Conservation (phyloP, 1,140 invertebrate species). For the Ips nitidus region DNA sequence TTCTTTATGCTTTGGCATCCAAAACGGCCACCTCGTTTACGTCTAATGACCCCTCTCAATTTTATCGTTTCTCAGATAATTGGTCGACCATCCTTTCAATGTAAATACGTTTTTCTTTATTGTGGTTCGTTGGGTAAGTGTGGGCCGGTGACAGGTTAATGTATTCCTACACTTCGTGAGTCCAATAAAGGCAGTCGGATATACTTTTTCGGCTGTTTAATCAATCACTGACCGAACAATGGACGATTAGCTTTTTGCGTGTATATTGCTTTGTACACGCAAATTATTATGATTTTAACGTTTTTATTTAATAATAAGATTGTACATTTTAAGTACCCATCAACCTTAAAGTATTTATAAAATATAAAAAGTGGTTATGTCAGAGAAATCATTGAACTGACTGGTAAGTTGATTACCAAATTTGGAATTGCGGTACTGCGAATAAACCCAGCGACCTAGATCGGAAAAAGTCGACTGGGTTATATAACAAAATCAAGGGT, state of each 20-base stretch:
- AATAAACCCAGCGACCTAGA: constrained; percentile 18
- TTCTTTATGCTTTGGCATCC: no score
- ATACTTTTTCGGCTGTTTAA: background rate
- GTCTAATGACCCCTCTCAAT: constrained; percentile 10
- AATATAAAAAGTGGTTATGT: constrained; percentile 1
- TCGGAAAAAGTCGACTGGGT: background rate
- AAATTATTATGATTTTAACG: background rate
- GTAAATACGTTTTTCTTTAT: constrained; percentile 12
- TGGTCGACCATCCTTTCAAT: constrained; percentile 16
- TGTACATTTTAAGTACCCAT: background rate
- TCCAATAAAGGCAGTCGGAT: no score
- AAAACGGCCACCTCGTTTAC: constrained; percentile 1
- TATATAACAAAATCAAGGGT: background rate
- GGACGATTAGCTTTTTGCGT: background rate
- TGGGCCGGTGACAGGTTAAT: constrained; percentile 13
- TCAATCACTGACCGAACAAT: background rate
- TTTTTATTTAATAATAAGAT: background rate
- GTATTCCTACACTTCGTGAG: background rate
- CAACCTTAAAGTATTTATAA: background rate
- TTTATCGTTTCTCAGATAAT: constrained; percentile 17
- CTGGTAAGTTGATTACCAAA: constrained; percentile 13
- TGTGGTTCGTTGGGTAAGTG: constrained; percentile 11
- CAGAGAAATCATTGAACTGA: constrained; percentile 16
- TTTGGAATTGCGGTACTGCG: constrained; percentile 19
- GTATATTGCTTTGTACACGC: background rate